These are phyloP conservation scores for Astropecten irregularis DNA, from an alignment of 53 echinoderm and acorn worm genomes.

Conservation along the genomic window DNA sequence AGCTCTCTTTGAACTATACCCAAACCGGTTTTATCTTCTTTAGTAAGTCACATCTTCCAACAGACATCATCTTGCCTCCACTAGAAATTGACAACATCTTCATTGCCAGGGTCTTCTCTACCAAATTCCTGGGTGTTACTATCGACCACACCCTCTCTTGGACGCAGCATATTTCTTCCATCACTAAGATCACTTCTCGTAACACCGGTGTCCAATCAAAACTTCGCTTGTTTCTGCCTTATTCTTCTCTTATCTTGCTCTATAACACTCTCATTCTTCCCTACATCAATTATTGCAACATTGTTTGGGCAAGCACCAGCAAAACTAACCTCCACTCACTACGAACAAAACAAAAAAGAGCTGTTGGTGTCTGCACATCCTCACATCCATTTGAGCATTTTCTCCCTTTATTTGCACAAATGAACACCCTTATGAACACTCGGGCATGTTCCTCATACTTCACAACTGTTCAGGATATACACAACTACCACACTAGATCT, in stretches of 20 bases:
- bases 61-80: neutral
- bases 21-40: neutral
- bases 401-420: neutral
- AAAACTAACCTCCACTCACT: neutral
- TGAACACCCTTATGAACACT: neutral
- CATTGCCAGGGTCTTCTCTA: no score
- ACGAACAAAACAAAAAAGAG: neutral
- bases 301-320: neutral
- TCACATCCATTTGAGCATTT: neutral
- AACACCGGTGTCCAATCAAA: neutral
- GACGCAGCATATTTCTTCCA: neutral
- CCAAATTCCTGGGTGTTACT: conserved; percentile 3
- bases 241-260: neutral
- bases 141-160: conserved; percentile 3
- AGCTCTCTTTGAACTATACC: neutral
- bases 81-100: neutral
- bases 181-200: neutral
- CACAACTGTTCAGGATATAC: neutral
- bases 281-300: neutral
- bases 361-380: neutral
- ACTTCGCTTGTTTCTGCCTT: neutral
- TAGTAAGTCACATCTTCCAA: neutral
- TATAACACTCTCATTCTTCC: neutral
- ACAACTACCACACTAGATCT: neutral
- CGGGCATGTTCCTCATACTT: neutral